Evolutionary conservation across 2,797 vertebrate species (phyloP).

Genomic region (Erpetoichthys calabaricus): DNA sequence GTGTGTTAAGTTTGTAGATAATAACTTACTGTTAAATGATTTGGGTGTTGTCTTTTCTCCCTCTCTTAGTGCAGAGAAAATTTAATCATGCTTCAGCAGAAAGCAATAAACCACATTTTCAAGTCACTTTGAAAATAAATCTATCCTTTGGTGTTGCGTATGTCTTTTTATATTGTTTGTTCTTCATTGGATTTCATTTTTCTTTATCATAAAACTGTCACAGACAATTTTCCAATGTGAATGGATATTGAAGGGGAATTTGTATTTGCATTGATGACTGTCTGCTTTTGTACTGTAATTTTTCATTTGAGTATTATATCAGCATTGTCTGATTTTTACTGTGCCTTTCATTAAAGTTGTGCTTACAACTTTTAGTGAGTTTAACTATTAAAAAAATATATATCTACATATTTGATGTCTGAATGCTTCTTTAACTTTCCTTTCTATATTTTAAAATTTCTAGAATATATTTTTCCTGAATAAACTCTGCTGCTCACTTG

Average conservation of each 20-base stretch:
- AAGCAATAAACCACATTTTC: conserved; percentile 82
- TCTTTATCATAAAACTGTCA: conserved; percentile 34
- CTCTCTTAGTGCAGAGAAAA: conserved; percentile 11
- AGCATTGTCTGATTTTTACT: conserved; percentile 94
- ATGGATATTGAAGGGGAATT: conserved; percentile 45
- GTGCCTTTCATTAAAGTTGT: conserved; percentile 96
- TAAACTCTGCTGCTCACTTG: too few species aligned
- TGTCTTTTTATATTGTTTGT: conserved; percentile 64
- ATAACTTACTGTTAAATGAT: conserved; percentile 15
- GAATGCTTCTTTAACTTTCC: too few species aligned
- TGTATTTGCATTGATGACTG: conserved; percentile 81
- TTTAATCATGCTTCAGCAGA: conserved; percentile 43
- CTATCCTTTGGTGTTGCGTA: conserved; percentile 43
- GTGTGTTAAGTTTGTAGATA: too few species aligned
- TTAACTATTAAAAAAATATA: conserved; percentile 85
- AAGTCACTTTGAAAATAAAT: conserved; percentile 49
- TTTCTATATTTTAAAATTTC: not conserved
- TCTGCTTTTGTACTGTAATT: conserved; percentile 90
- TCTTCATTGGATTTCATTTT: conserved; percentile 34
- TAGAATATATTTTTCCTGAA: not conserved
- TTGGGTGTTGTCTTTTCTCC: conserved; percentile 20
- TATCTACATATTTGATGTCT: conserved; percentile 25
- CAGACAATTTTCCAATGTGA: conserved; percentile 59
- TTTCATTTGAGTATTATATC: conserved; percentile 81
- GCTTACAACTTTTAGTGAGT: conserved; percentile 93